Conservation (phyloP, 2,888 invertebrate genomes). For the Ophraella communa region DNA sequence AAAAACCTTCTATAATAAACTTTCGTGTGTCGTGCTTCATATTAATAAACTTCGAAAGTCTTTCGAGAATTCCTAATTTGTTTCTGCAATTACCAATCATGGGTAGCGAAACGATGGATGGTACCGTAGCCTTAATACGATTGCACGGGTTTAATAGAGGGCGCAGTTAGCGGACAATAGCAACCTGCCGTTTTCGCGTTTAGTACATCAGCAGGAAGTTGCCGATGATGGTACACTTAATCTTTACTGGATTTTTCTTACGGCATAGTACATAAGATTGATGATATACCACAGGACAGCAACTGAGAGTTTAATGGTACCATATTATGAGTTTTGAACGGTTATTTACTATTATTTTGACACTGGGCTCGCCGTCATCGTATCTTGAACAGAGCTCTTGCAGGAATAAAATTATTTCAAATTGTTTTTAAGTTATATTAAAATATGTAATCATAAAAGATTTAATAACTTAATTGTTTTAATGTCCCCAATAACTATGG, state of each 20-base stretch:
- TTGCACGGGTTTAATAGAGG: slow-evolving; percentile 47
- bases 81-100: slow-evolving; percentile 23
- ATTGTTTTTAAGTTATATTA: too few relatives aligned
- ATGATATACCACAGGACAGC: slow-evolving; percentile 33
- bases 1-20: neutral
- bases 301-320: slow-evolving; percentile 22
- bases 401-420: too few relatives aligned
- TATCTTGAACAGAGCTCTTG: neutral
- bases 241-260: slow-evolving; percentile 33
- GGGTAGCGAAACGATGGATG: slow-evolving; percentile 18
- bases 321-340: slow-evolving; percentile 15
- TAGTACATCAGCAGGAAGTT: slow-evolving; percentile 54
- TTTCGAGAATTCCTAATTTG: slow-evolving; percentile 8
- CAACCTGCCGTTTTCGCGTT: slow-evolving; percentile 49
- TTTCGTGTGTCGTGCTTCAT: neutral
- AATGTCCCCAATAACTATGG: too few relatives aligned
- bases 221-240: slow-evolving; percentile 45
- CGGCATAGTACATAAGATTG: slow-evolving; percentile 42
- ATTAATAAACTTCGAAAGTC: neutral
- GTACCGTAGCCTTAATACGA: slow-evolving; percentile 44
- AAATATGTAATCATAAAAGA: too few relatives aligned
- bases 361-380: neutral
- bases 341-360: slow-evolving; percentile 15
- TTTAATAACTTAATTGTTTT: too few relatives aligned
- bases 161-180: slow-evolving; percentile 51